Conservation (phyloP, 2,113 vertebrate genomes). For the Marmota monax region DNA sequence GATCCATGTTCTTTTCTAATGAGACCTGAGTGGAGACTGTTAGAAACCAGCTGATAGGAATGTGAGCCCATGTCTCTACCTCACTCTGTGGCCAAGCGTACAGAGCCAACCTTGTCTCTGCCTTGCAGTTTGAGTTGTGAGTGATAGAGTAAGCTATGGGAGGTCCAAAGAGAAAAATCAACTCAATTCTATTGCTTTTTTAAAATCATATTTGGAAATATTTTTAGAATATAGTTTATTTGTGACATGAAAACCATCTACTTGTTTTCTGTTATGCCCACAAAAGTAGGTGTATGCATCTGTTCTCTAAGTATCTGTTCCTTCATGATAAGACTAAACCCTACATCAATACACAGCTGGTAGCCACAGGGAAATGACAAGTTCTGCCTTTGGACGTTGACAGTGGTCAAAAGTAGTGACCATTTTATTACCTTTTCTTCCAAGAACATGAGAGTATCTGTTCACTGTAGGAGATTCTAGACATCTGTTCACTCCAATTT, state of each 20-base stretch:
- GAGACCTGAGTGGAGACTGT: conserved; percentile 49
- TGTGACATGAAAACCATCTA: background rate
- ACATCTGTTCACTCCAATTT: background rate
- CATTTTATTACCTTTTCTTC: background rate
- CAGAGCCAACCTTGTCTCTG: background rate
- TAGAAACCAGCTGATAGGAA: conserved; percentile 67
- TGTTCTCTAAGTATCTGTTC: background rate
- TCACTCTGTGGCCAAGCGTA: background rate
- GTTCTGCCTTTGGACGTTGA: background rate
- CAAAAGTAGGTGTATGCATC: background rate
- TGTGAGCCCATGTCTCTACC: background rate
- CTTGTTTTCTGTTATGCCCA: background rate
- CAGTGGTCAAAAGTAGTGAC: background rate
- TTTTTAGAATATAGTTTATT: background rate
- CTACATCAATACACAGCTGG: background rate
- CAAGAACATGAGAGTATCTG: background rate
- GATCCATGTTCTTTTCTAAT: background rate
- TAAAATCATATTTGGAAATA: no score
- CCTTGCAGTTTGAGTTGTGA: background rate
- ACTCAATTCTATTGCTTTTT: background rate
- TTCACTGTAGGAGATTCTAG: background rate
- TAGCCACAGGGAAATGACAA: background rate
- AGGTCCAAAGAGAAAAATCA: background rate
- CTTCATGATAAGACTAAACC: background rate
- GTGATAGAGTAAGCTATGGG: background rate